These are phyloP conservation scores for Stegostoma tigrinum DNA, from an alignment of 2,113 vertebrate genomes.

Conservation along the genomic window DNA sequence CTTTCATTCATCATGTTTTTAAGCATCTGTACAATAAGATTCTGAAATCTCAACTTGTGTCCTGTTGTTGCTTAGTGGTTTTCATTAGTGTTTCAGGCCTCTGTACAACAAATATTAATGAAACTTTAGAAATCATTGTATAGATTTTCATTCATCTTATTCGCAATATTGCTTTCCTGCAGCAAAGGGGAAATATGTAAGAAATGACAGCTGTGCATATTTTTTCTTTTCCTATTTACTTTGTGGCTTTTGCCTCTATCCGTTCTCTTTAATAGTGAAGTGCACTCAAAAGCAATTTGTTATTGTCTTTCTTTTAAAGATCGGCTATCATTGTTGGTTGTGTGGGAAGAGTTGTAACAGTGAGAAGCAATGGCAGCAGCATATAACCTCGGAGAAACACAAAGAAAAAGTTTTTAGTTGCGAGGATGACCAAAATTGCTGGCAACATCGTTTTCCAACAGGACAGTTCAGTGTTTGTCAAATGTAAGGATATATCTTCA, in stretches of 20 bases:
- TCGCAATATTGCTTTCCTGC: background rate
- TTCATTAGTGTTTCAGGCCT: background rate
- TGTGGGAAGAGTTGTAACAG: slow-evolving; percentile 98
- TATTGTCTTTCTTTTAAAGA: slow-evolving; percentile 52
- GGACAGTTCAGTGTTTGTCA: slow-evolving; percentile 88
- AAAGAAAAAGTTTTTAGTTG: slow-evolving; percentile 94
- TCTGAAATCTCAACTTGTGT: background rate
- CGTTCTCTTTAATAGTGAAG: rapidly evolving
- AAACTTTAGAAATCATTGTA: background rate
- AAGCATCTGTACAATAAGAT: background rate
- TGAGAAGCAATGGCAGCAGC: slow-evolving; percentile 96
- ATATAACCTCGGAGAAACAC: slow-evolving; percentile 96
- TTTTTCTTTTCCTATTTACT: background rate
- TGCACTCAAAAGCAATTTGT: background rate
- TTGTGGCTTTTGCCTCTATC: background rate
- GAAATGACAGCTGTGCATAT: background rate
- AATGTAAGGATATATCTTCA: slow-evolving; percentile 57
- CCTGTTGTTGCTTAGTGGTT: background rate
- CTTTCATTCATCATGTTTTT: background rate
- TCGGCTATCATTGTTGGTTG: slow-evolving; percentile 95
- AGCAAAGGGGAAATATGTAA: background rate
- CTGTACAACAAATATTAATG: background rate
- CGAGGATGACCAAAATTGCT: slow-evolving; percentile 91
- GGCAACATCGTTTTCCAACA: slow-evolving; percentile 94
- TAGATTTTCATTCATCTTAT: background rate